Evolutionary conservation across 2,888 invertebrate species (phyloP).

Genomic region (Drosophila conformis): DNA sequence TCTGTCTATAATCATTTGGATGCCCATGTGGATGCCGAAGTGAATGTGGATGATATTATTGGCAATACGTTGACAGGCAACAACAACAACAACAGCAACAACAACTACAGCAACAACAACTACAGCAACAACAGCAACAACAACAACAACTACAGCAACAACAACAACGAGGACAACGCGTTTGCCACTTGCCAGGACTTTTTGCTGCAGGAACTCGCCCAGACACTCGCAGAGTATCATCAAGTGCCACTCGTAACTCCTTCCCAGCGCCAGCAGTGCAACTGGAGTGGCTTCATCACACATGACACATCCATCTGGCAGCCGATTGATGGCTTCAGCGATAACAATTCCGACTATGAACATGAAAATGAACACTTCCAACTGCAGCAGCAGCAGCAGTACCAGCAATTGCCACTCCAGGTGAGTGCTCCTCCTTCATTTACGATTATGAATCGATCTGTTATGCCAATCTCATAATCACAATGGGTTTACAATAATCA

Average conservation of each 20-base stretch:
- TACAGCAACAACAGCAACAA: not conserved
- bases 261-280: conserved; percentile 7
- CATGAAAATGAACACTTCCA: conserved; percentile 11
- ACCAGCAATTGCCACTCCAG: conserved; percentile 1
- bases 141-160: not conserved
- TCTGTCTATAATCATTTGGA: conserved; percentile 66
- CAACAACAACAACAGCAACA: conserved; percentile 11
- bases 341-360: conserved; percentile 9
- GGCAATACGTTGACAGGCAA: conserved; percentile 52
- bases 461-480: not conserved
- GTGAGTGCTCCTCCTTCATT: conserved; percentile 23
- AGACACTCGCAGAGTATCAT: conserved; percentile 32
- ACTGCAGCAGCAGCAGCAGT: not conserved
- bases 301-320: conserved; percentile 26
- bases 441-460: not conserved
- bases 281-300: conserved; percentile 5
- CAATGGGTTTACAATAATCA: not conserved
- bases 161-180: not conserved
- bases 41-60: conserved; percentile 46
- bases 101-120: not conserved
- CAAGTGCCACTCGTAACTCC: conserved; percentile 27
- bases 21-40: conserved; percentile 39
- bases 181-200: conserved; percentile 71
- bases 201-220: conserved; percentile 63
- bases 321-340: conserved; percentile 20